Evolutionary conservation across 2,797 vertebrate species (phyloP).

Genomic region (Molossus alvarezi): DNA sequence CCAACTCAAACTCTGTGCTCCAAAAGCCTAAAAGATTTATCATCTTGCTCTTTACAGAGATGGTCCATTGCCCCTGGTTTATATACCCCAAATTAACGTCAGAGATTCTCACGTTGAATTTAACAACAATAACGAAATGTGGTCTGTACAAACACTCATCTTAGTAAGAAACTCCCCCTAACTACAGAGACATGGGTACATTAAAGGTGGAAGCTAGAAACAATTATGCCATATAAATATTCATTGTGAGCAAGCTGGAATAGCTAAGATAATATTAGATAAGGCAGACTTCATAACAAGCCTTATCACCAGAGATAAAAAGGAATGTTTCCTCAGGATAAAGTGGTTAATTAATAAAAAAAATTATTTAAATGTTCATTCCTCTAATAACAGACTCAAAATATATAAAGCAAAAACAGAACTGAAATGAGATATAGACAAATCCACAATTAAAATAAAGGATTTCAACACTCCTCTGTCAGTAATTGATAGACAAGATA

Average conservation of each 20-base stretch:
- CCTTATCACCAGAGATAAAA: background rate
- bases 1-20: background rate
- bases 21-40: conserved; percentile 26
- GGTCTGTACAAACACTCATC: background rate
- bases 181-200: background rate
- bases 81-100: background rate
- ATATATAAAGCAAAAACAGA: background rate
- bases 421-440: conserved; percentile 46
- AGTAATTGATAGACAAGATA: background rate
- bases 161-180: background rate
- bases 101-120: background rate
- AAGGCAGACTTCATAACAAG: background rate
- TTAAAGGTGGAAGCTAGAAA: conserved; percentile 16
- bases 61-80: background rate
- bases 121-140: background rate
- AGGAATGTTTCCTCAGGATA: background rate
- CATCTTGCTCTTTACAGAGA: background rate
- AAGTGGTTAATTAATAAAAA: background rate
- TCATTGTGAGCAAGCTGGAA: background rate
- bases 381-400: conserved; percentile 45
- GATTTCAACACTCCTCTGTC: background rate
- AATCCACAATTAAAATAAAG: background rate
- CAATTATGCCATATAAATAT: background rate
- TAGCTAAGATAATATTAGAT: conserved; percentile 16
- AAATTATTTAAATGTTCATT: background rate